A percentile compares a stretch with the other conserved stretches of the same genome.
These are phyloP conservation scores for Dione juno DNA, from an alignment of 2,888 invertebrate genomes.

Conservation along the genomic window DNA sequence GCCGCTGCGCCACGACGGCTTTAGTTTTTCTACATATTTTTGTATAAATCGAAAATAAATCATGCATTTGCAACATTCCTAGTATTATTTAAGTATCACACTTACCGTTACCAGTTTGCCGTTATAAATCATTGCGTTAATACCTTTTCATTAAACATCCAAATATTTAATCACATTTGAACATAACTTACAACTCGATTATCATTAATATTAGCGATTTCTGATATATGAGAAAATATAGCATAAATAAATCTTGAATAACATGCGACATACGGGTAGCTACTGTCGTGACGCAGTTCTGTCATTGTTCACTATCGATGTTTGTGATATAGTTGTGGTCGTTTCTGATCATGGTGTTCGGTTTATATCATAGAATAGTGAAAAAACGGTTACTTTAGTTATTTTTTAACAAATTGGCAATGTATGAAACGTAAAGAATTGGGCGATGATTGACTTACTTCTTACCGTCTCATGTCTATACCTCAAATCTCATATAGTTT, in stretches of 20 bases:
- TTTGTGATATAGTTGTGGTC: no score
- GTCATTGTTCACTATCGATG: no score
- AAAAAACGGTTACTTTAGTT: no score
- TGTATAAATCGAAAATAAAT: not conserved
- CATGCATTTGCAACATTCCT: no score
- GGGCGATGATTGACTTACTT: no score
- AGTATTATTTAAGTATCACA: constrained; percentile 12
- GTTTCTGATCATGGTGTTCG: no score
- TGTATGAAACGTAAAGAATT: no score
- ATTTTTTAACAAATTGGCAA: no score
- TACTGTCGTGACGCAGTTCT: not conserved
- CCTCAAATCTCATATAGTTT: no score
- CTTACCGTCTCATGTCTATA: no score
- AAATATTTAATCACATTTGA: constrained; percentile 7
- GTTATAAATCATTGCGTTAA: constrained; percentile 16
- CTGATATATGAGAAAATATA: constrained; percentile 6
- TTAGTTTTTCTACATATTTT: not conserved
- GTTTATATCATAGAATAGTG: no score
- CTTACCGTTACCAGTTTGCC: not conserved
- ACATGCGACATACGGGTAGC: not conserved
- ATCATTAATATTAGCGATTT: not conserved
- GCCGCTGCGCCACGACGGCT: no score
- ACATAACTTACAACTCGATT: constrained; percentile 4
- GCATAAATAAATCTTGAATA: not conserved
- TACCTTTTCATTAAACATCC: constrained; percentile 10